Conservation (phyloP, 2,113 vertebrate genomes). For the Ifrita kowaldi region DNA sequence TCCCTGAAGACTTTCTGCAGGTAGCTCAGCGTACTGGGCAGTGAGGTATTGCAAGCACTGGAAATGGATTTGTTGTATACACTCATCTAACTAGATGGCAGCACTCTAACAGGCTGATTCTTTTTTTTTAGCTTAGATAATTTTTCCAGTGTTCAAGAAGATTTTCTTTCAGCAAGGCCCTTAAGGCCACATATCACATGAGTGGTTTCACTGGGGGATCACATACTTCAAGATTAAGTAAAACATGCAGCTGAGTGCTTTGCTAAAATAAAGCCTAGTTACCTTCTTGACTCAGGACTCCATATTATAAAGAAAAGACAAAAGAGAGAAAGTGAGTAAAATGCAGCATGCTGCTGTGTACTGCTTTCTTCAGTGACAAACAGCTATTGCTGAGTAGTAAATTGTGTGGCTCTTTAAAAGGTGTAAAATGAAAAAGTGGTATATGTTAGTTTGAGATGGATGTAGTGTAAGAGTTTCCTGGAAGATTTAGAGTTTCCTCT, state of each 20-base stretch:
- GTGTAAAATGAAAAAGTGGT: not conserved
- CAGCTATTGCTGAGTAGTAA: not conserved
- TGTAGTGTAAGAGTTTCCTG: not conserved
- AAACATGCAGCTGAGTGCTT: not conserved
- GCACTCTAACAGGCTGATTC: conserved; percentile 57
- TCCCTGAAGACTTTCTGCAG: not conserved
- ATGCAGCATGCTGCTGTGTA: not conserved
- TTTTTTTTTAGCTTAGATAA: conserved; percentile 5
- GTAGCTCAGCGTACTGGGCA: not conserved
- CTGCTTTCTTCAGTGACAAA: not conserved
- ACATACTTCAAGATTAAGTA: not conserved
- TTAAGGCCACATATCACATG: not conserved
- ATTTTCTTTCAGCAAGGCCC: not conserved
- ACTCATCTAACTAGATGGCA: conserved; percentile 71
- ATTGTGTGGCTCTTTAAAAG: not conserved
- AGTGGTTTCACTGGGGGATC: not conserved
- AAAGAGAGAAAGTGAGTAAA: not conserved
- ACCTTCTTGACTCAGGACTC: not conserved
- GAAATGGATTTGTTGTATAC: conserved; percentile 54
- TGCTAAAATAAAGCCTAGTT: not conserved
- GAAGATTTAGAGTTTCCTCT: not conserved
- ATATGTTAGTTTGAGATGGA: not conserved
- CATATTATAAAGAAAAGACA: not conserved
- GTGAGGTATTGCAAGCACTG: not conserved
- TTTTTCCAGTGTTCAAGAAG: not conserved